A percentile compares a stretch with the other conserved stretches of the same genome.
Evolutionary conservation across 2,113 vertebrate genomes (phyloP).

Genomic region (Passerina amoena): DNA sequence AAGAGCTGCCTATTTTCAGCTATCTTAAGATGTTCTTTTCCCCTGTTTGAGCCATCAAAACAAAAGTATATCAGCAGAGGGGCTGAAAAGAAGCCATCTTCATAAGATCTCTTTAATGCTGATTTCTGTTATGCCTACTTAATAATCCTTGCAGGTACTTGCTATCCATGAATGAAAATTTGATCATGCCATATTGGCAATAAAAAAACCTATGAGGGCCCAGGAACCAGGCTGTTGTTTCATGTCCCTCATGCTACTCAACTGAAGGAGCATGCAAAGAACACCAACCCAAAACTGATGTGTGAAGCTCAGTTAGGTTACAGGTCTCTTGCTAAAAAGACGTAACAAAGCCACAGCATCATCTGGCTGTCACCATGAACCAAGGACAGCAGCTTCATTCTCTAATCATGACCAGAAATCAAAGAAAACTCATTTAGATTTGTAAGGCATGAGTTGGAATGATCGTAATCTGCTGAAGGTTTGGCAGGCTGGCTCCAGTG

Average conservation of each 20-base stretch:
- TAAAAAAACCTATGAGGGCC: background rate
- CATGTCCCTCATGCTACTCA: background rate
- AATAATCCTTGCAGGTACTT: background rate
- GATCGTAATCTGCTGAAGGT: background rate
- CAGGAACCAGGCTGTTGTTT: background rate
- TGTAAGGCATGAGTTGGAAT: background rate
- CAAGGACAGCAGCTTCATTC: background rate
- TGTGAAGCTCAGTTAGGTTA: background rate
- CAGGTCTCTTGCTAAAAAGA: background rate
- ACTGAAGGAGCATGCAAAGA: background rate
- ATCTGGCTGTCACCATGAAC: background rate
- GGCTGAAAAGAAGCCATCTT: background rate
- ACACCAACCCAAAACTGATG: background rate
- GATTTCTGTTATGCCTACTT: background rate
- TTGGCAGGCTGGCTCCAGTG: background rate
- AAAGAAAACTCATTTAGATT: background rate
- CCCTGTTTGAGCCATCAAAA: background rate
- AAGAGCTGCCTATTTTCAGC: background rate
- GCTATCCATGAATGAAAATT: background rate
- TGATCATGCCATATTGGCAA: background rate
- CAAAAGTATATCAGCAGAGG: background rate
- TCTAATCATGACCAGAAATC: background rate
- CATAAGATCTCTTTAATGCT: background rate
- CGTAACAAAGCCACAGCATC: background rate
- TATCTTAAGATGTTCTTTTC: background rate